These are phyloP conservation scores for Linnaemya vulpina DNA, from an alignment of 2,888 invertebrate species.

Conservation along the genomic window DNA sequence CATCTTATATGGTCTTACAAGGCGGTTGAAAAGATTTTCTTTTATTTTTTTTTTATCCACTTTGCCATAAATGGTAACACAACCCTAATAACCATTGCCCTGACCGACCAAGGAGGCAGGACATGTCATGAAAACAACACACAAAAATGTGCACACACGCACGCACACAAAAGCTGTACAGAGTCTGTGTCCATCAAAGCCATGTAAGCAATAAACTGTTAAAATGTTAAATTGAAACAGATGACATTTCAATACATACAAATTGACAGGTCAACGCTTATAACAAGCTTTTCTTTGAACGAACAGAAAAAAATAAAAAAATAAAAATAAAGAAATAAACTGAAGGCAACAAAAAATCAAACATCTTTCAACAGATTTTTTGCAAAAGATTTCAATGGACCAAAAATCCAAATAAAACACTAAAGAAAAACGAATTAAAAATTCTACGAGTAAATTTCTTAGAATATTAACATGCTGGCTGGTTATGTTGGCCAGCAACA, in stretches of 20 bases:
- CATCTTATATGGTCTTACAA: conserved; percentile 64
- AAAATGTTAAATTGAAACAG: conserved; percentile 72
- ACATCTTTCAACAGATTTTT: conserved; percentile 67
- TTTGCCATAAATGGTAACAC: conserved; percentile 71
- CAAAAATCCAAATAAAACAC: conserved; percentile 34
- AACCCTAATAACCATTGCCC: conserved; percentile 53
- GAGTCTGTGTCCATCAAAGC: conserved; percentile 67
- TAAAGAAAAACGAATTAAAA: conserved; percentile 26
- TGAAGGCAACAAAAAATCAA: conserved; percentile 10
- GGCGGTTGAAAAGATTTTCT: conserved; percentile 51
- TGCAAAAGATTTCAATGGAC: conserved; percentile 60
- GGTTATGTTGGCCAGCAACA: conserved; percentile 52
- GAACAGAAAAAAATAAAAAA: conserved; percentile 5
- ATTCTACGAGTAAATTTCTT: conserved; percentile 56
- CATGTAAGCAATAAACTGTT: conserved; percentile 71
- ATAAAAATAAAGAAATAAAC: not conserved
- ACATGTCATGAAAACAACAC: not conserved
- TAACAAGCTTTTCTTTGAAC: conserved; percentile 67
- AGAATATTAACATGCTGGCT: conserved; percentile 68
- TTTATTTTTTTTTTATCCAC: conserved; percentile 46
- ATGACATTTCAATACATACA: conserved; percentile 83
- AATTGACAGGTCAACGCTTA: conserved; percentile 83
- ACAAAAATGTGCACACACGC: not conserved
- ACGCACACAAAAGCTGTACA: conserved; percentile 26
- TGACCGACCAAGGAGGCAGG: conserved; percentile 13